Percentiles rank a stretch among this genome's conserved stretches.
These are phyloP conservation scores for Acronicta psi DNA, from an alignment of 2,888 invertebrate genomes.

Conservation along the genomic window DNA sequence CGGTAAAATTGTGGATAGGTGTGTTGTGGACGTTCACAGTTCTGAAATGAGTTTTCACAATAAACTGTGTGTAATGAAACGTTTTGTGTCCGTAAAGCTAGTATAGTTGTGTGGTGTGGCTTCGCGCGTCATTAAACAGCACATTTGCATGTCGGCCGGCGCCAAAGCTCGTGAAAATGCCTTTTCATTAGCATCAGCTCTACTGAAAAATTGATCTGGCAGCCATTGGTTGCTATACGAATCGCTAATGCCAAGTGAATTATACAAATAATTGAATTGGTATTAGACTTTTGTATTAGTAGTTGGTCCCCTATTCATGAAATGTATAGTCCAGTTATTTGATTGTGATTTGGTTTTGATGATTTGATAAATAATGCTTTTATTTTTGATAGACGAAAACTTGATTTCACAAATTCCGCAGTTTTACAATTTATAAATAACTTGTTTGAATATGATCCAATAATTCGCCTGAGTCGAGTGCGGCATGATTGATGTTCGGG, in stretches of 20 bases:
- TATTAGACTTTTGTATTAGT: constrained; percentile 21
- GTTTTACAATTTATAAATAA: constrained; percentile 8
- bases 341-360: too few relatives aligned
- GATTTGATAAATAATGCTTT: too few relatives aligned
- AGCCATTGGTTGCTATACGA: constrained; percentile 66
- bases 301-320: not conserved
- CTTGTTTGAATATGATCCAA: constrained; percentile 33
- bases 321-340: not conserved
- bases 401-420: not conserved
- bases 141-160: constrained; percentile 85
- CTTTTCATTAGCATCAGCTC: constrained; percentile 87
- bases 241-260: constrained; percentile 55
- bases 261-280: constrained; percentile 44
- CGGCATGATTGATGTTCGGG: constrained; percentile 76
- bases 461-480: constrained; percentile 64
- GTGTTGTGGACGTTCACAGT: constrained; percentile 33
- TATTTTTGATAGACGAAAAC: too few relatives aligned
- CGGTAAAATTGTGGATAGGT: constrained; percentile 30
- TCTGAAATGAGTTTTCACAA: constrained; percentile 47
- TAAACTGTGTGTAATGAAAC: constrained; percentile 61
- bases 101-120: constrained; percentile 73
- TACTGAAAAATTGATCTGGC: constrained; percentile 83
- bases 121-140: constrained; percentile 84
- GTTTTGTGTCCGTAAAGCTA: constrained; percentile 57
- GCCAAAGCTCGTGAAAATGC: constrained; percentile 88